Conservation (phyloP, 2,888 invertebrate genomes). For the Drosophila setosimentum region DNA sequence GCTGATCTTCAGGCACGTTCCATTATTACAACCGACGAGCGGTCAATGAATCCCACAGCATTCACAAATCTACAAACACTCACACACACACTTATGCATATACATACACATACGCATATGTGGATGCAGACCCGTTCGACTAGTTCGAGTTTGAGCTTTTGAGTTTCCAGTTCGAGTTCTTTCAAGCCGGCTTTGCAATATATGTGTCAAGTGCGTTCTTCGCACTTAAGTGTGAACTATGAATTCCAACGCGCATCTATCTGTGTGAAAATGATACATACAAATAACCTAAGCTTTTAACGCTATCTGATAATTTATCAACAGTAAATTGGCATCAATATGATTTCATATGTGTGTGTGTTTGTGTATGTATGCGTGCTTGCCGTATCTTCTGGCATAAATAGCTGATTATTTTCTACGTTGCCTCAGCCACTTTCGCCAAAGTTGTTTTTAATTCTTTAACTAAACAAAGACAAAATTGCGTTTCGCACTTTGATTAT, state of each 20-base stretch:
- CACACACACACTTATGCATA: slow-evolving; percentile 8
- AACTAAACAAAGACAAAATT: neutral
- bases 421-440: slow-evolving; percentile 3
- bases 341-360: slow-evolving; percentile 1
- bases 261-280: slow-evolving; percentile 10
- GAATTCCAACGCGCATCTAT: slow-evolving; percentile 30
- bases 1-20: slow-evolving; percentile 46
- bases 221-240: slow-evolving; percentile 29
- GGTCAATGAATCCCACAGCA: slow-evolving; percentile 59
- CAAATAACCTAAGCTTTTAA: slow-evolving; percentile 20
- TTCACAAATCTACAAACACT: slow-evolving; percentile 30
- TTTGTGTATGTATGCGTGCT: slow-evolving; percentile 15
- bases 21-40: slow-evolving; percentile 38
- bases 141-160: slow-evolving; percentile 52
- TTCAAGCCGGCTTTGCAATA: slow-evolving; percentile 55
- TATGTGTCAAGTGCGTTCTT: slow-evolving; percentile 71
- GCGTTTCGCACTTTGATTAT: slow-evolving; percentile 1
- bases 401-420: neutral
- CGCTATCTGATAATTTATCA: slow-evolving; percentile 49
- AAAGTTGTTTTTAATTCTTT: neutral
- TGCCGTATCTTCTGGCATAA: slow-evolving; percentile 25
- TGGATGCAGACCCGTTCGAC: slow-evolving; percentile 51
- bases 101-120: slow-evolving; percentile 12
- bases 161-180: slow-evolving; percentile 40
- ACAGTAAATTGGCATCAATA: slow-evolving; percentile 18